Percentiles rank a stretch among this genome's conserved stretches.
These are phyloP conservation scores for Oceanodroma leucorhoa DNA, from an alignment of 2,797 vertebrate species.

Conservation along the genomic window DNA sequence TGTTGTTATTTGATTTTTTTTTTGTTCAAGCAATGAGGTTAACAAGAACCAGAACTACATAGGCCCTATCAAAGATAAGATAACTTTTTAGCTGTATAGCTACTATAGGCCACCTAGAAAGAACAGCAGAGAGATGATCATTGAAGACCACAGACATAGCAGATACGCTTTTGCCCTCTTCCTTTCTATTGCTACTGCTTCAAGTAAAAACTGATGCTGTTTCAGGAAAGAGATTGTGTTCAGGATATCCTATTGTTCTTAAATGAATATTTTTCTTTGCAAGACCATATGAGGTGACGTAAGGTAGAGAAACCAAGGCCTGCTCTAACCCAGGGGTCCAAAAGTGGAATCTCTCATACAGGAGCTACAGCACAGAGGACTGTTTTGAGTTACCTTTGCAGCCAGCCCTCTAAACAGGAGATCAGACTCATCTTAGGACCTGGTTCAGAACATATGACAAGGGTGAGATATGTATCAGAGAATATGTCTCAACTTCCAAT, in stretches of 20 bases:
- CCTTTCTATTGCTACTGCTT: background rate
- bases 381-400: background rate
- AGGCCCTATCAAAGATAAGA: background rate
- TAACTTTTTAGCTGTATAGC: background rate
- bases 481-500: background rate
- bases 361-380: background rate
- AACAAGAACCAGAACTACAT: background rate
- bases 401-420: background rate
- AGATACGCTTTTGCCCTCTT: background rate
- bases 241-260: background rate
- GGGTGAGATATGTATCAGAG: background rate
- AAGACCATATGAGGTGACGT: background rate
- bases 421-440: background rate
- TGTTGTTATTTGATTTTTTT: background rate
- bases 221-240: background rate
- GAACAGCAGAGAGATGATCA: background rate
- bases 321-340: background rate
- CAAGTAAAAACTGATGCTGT: background rate
- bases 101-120: background rate
- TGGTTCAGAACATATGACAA: background rate
- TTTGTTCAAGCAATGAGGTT: background rate
- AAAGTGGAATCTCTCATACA: background rate
- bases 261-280: background rate
- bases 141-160: background rate
- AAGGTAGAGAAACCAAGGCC: background rate